Evolutionary conservation across 2,888 invertebrate species (phyloP), one percentile per base, ranked within the genome.

Genomic region (Rhagophthalmus giganteus): DNA sequence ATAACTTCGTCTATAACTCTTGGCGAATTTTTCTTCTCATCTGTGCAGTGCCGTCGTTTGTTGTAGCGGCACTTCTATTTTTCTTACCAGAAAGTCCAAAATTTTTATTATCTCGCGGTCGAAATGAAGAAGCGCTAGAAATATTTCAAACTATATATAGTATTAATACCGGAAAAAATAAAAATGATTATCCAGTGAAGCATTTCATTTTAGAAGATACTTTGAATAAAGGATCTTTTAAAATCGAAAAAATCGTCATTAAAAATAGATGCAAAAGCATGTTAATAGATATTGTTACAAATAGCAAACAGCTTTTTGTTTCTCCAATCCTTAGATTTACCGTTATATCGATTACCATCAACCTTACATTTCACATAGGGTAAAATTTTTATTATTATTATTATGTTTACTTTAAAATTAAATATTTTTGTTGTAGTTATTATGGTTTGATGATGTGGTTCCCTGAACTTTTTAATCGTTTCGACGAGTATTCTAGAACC

Each of bases 361-460:
- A 94, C 72, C 92, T 94, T 71, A 91, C 93, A 61, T 91, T 94
- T 77, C 92, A 94, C 76, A 94, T 94, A 75, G 94, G 91, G 84
- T 87, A 68, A 78, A 79, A 71, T 46, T 24, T 54, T 55, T 5
- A 14, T n/a, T n/a, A 33, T 14, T 13, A 27, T n/a, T n/a, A n/a
- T n/a, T 33, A 8, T 14, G 10, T 27, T 20, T 25, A 2, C n/a
- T 24, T 9, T 12, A 13, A 15, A 7, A 15, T 12, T 33, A 14
- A n/a, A 34, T 32, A n/a, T 45, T 9, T 55, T 42, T 40, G 34
- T 65, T 73, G 6, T 74, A 87, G 90, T 46, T 95, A 94, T 74
- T 95, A 95, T 73, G 94, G 94, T 28, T 79, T 95, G 42, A 93
- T 93, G 90, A 92, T 95, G 90, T 95, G 95, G 95, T 94, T 94